Base-by-base conservation (phyloP, 1,140 invertebrate genomes). In the Bombus sibiricus region DNA sequence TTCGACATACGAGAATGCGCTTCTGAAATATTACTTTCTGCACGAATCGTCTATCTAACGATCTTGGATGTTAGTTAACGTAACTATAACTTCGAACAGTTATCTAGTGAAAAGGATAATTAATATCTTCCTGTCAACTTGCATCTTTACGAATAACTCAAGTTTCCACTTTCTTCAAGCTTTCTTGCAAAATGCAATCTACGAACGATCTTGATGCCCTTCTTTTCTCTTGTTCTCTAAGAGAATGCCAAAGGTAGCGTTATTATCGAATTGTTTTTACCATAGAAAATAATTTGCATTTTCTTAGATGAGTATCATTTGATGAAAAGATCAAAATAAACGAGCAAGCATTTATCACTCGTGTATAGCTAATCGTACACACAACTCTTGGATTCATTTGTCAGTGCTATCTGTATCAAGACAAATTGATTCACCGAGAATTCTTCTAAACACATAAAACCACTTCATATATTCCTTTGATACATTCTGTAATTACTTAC, bases 301-400 rank as follows among this genome's bases (percentile, higher is more conserved):
- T 62, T n/a, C 59, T n/a, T n/a, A 62, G 59, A 62, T 2, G 59
- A 13, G 28, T 62, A 62, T 62, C 59, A 12, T n/a, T n/a, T 9
- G 59, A 62, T 62, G 59, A 62, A n/a, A 62, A 62, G 59, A 62
- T 62, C 59, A n/a, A 62, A 62, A n/a, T 62, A n/a, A 62, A 62
- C 28, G 28, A n/a, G 59, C 3, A 13, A 62, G 28, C 59, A 13
- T 62, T n/a, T n/a, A 62, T 62, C 59, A 62, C 3, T n/a, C 59
- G 59, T 9, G 10, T n/a, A n/a, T 62, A 62, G 59, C 59, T n/a
- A 62, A 62, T 62, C 59, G 59, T 62, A 62, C 28, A 13, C 59
- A 12, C 28, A 62, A 12, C 25, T 59, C 10, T 22, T 62, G 59
- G 3, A 62, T 62, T 62, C 59, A n/a, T 62, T 62, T 62, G 59